Evolutionary conservation across 92 coral and sea anemone species (phyloP).

Genomic region (Palythoa caribaeorum): DNA sequence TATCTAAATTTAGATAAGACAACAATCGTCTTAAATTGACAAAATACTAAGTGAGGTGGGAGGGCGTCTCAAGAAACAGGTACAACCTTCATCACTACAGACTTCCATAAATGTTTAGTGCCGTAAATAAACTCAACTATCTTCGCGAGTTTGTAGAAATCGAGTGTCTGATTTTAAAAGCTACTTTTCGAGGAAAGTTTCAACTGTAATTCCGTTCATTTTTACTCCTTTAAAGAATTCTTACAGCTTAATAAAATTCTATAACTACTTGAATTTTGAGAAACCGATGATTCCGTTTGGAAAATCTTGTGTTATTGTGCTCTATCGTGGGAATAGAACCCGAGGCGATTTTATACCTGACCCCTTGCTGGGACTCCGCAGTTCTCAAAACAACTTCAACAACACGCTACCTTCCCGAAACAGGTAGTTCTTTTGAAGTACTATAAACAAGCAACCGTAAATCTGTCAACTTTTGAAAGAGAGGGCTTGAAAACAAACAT

Average conservation of each 20-base stretch:
- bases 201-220: not conserved
- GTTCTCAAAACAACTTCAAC: constrained; percentile 39
- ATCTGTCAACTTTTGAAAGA: constrained; percentile 30
- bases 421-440: constrained; percentile 23
- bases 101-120: not conserved
- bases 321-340: constrained; percentile 51
- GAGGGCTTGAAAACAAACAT: constrained; percentile 21
- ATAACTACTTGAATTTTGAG: not conserved
- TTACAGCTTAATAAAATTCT: not conserved
- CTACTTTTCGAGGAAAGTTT: not conserved
- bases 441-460: constrained; percentile 8
- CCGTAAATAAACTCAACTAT: not conserved
- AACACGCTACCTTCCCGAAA: constrained; percentile 18
- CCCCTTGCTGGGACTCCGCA: constrained; percentile 29
- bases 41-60: not conserved
- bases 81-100: not conserved
- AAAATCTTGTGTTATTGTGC: constrained; percentile 14
- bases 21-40: not conserved
- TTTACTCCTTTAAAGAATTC: not conserved
- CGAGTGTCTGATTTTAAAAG: not conserved
- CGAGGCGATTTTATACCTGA: constrained; percentile 27
- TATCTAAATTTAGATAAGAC: not conserved
- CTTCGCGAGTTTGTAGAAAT: not conserved
- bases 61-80: not conserved
- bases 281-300: not conserved